Conservation (phyloP, 2,113 vertebrate species). For the Chitala chitala region DNA sequence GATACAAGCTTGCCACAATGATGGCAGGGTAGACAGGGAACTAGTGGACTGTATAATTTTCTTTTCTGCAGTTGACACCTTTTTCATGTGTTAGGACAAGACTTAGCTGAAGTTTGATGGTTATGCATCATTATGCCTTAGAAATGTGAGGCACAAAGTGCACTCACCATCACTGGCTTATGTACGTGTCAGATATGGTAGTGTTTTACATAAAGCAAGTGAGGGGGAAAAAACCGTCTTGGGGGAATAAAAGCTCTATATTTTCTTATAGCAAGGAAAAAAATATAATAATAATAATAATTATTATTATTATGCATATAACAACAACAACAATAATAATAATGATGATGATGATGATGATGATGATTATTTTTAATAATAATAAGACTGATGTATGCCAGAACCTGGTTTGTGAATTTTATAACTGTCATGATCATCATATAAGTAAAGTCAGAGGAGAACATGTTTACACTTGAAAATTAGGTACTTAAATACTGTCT, state of each 20-base stretch:
- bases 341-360: too few relatives aligned
- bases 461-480: too few relatives aligned
- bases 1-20: conserved; percentile 44
- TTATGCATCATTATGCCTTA: conserved; percentile 69
- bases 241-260: conserved; percentile 53
- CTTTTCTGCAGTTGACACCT: conserved; percentile 59
- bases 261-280: conserved; percentile 50
- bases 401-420: too few relatives aligned
- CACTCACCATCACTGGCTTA: conserved; percentile 57
- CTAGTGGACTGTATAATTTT: conserved; percentile 65
- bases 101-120: conserved; percentile 64
- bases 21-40: conserved; percentile 55
- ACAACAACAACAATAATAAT: too few relatives aligned
- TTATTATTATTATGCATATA: too few relatives aligned
- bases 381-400: too few relatives aligned
- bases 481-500: too few relatives aligned
- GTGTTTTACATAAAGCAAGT: conserved; percentile 71
- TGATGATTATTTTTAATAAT: too few relatives aligned
- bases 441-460: too few relatives aligned
- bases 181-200: conserved; percentile 64
- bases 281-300: conserved; percentile 44
- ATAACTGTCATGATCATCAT: too few relatives aligned
- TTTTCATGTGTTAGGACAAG: conserved; percentile 62
- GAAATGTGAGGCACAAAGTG: conserved; percentile 63
- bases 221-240: conserved; percentile 60